Conservation (phyloP, 2,888 invertebrate species). For the Dilophus febrilis region DNA sequence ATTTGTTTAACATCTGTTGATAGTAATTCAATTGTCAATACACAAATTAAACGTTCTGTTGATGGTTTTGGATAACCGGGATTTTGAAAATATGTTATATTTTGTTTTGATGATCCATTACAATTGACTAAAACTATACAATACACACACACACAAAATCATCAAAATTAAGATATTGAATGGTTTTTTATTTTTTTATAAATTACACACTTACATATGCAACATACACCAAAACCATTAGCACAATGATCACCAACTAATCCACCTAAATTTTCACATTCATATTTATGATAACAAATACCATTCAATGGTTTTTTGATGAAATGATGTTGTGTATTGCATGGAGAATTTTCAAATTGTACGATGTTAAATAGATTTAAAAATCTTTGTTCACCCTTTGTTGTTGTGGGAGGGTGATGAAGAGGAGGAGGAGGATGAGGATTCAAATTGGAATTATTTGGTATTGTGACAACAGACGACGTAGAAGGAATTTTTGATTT, state of each 20-base stretch:
- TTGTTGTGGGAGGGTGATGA: too few relatives aligned
- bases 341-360: constrained; percentile 47
- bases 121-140: constrained; percentile 45
- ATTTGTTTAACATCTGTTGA: constrained; percentile 47
- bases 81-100: constrained; percentile 55
- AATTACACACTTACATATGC: constrained; percentile 44
- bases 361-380: constrained; percentile 54
- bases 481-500: too few relatives aligned
- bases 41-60: constrained; percentile 42
- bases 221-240: constrained; percentile 55
- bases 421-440: too few relatives aligned
- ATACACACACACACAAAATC: background rate
- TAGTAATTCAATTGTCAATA: constrained; percentile 39
- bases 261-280: constrained; percentile 47
- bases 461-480: too few relatives aligned
- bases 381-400: constrained; percentile 33
- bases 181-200: too few relatives aligned
- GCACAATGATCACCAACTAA: constrained; percentile 49
- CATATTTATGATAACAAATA: constrained; percentile 47
- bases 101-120: constrained; percentile 41
- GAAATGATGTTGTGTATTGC: constrained; percentile 27
- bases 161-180: too few relatives aligned
- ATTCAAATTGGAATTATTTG: too few relatives aligned
- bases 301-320: constrained; percentile 44
- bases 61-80: constrained; percentile 46